Base-by-base conservation (phyloP, 1,140 invertebrate species). In the Camponotus vicinus region DNA sequence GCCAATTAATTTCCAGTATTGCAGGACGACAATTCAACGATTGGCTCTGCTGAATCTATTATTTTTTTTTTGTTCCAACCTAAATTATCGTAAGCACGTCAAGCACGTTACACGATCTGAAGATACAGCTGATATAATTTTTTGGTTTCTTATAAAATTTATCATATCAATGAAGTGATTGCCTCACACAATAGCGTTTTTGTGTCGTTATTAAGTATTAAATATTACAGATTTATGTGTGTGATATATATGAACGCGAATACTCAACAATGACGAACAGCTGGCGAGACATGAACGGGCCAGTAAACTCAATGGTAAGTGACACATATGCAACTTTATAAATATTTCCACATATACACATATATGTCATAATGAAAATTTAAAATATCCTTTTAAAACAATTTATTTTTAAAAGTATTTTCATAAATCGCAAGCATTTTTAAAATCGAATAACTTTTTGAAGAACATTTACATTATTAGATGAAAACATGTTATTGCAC, bases 221-320 rank as follows among this genome's bases (percentile, higher is more conserved):
- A 37, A 40, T 37, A 70, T 63, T 49, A 8, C 3, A 13, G 34
- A 45, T 18, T 40, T 40, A 27, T 0, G 27, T 27, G 27, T 45
- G 49, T 57, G 27, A 37, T 45, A n/a, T 6, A 52, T 52, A 69
- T 8, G 55, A 18, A 64, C 11, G 13, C 49, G 6, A 32, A 11
- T 15, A 37, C 61, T 80, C 11, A 42, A 91, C 88, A 52, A 94
- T 94, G 93, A 91, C 92, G 11, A 94, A 92, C 40, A 92, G 92
- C 71, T 93, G 92, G 13, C 94, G 90, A 42, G 77, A 88, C 73
- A 92, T 86, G 86, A 93, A 88, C 57, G 87, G 89, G 34, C 90
- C 92, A 55, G 71, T 89, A 9, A 93, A 92, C 63, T 90, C 94
- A 5, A 91, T 93, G 90, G 94, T 94, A 88, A 90, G 42, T 67